A percentile compares a stretch with the other conserved stretches of the same genome.
Conservation (phyloP, 2,888 invertebrate genomes). For the Hirtodrosophila cameraria region DNA sequence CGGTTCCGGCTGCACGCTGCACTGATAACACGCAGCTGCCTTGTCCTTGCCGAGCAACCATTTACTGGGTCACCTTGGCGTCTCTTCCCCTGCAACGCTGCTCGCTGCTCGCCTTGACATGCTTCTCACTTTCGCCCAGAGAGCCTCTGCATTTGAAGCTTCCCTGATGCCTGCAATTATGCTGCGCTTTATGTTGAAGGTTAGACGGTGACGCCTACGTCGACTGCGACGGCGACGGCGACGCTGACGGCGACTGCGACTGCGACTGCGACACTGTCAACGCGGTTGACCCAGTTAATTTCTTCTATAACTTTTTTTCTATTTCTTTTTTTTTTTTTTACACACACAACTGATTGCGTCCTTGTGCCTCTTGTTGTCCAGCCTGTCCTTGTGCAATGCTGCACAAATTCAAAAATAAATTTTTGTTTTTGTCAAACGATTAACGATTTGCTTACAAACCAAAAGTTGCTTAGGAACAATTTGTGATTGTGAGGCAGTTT, state of each 20-base stretch:
- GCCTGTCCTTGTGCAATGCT: constrained; percentile 54
- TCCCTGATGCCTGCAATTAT: constrained; percentile 67
- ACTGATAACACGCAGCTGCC: constrained; percentile 59
- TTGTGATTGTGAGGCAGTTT: no score
- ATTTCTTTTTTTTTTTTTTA: constrained; percentile 25
- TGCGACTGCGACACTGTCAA: constrained; percentile 33
- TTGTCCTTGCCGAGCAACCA: constrained; percentile 40
- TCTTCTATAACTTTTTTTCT: background rate
- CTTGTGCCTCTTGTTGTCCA: constrained; percentile 41
- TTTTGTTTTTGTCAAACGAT: constrained; percentile 43
- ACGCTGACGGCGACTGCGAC: no score
- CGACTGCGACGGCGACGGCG: constrained; percentile 27
- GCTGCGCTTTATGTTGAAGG: constrained; percentile 70
- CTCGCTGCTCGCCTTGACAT: constrained; percentile 63
- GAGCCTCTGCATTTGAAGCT: constrained; percentile 42
- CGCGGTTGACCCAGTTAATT: constrained; percentile 65
- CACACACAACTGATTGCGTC: constrained; percentile 50
- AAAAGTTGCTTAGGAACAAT: no score
- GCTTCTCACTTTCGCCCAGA: constrained; percentile 46
- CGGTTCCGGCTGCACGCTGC: constrained; percentile 50
- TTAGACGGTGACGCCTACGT: constrained; percentile 40
- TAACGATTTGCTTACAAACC: constrained; percentile 52
- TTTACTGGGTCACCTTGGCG: constrained; percentile 75
- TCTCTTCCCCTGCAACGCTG: constrained; percentile 15
- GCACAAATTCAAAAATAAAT: constrained; percentile 48